phyloP scores from a whole-genome alignment of 1,140 invertebrate species.

The Plodia interpunctella region DNA sequence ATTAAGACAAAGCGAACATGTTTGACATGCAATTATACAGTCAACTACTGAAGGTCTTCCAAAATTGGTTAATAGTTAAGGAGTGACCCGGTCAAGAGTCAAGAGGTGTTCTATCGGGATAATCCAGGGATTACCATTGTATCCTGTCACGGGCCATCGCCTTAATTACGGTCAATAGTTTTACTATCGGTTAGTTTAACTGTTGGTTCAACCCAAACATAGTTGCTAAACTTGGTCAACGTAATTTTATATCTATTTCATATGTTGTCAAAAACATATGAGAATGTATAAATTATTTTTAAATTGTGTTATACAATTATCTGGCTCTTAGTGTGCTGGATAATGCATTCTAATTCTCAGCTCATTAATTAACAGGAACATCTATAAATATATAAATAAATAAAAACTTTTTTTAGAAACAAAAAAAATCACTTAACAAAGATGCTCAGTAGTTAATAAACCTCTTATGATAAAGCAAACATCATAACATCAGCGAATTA shows the following conservation, averaged over 20 bases:
- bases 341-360: too few relatives aligned
- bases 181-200: conserved; percentile 28
- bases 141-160: conserved; percentile 51
- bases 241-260: not conserved
- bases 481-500: conserved; percentile 14
- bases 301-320: too few relatives aligned
- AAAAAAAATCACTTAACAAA: not conserved
- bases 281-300: too few relatives aligned
- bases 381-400: not conserved
- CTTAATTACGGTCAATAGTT: conserved; percentile 69
- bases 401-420: not conserved
- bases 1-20: too few relatives aligned
- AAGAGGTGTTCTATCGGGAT: conserved; percentile 67
- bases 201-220: not conserved
- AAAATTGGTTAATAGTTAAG: conserved; percentile 20
- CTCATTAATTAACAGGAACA: too few relatives aligned
- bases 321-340: too few relatives aligned
- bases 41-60: not conserved
- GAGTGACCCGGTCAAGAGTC: conserved; percentile 27
- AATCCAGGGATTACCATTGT: conserved; percentile 64
- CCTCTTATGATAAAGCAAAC: not conserved
- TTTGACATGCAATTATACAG: too few relatives aligned
- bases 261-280: too few relatives aligned
- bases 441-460: not conserved
- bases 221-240: not conserved